These are phyloP conservation scores for Falco cherrug DNA, from an alignment of 2,797 vertebrate genomes.

Conservation along the genomic window DNA sequence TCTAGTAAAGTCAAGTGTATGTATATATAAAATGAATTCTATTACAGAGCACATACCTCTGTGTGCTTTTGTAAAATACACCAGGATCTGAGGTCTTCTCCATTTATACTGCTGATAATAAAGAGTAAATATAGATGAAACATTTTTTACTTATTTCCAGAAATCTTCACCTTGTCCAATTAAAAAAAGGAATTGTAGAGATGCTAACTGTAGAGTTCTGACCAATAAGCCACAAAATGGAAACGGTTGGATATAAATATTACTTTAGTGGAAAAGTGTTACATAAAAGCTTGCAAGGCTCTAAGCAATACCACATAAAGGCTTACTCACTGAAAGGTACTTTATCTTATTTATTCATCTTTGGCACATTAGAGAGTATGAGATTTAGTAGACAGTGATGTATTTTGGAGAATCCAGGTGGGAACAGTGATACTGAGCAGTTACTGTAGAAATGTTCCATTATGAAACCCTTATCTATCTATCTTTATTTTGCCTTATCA, in stretches of 20 bases:
- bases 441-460: neutral
- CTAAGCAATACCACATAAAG: neutral
- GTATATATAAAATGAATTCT: neutral
- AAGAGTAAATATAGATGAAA: neutral
- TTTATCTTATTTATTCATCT: conserved; percentile 12
- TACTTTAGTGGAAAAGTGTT: neutral
- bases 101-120: neutral
- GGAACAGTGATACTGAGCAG: neutral
- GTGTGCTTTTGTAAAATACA: neutral
- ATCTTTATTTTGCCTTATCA: neutral
- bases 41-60: neutral
- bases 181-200: neutral
- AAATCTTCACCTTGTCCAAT: neutral
- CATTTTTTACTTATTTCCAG: neutral
- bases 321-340: neutral
- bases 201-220: neutral
- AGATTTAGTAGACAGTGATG: neutral
- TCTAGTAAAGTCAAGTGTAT: neutral
- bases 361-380: neutral
- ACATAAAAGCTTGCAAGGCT: neutral
- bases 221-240: neutral
- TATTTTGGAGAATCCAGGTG: neutral
- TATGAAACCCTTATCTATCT: neutral
- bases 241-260: neutral
- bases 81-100: neutral